Percentiles rank a stretch among this genome's conserved stretches.
phyloP scores from a whole-genome alignment of 2,113 vertebrate species.

The Ploceus nigricollis region DNA sequence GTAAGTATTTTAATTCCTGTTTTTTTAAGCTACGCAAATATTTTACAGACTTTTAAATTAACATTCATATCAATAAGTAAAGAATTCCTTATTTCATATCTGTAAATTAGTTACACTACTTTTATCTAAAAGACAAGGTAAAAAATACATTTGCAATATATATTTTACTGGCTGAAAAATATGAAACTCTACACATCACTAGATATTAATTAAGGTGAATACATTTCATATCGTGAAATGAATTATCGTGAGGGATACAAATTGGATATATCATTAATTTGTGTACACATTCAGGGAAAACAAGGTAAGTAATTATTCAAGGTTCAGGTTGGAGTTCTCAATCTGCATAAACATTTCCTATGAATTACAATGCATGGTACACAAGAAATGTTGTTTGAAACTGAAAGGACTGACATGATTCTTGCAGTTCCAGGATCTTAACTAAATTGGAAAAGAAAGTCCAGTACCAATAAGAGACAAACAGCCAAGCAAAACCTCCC shows the following conservation, averaged over 20 bases:
- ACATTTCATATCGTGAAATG: neutral
- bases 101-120: neutral
- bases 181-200: neutral
- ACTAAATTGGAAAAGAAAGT: neutral
- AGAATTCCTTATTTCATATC: neutral
- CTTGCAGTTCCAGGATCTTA: neutral
- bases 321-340: neutral
- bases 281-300: neutral
- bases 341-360: neutral
- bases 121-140: neutral
- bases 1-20: neutral
- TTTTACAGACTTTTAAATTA: neutral
- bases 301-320: neutral
- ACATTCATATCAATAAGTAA: neutral
- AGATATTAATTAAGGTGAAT: neutral
- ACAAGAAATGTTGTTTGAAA: neutral
- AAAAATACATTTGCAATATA: neutral
- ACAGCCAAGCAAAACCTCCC: neutral
- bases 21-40: neutral
- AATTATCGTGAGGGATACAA: neutral
- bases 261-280: neutral
- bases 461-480: neutral
- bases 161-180: neutral
- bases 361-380: neutral
- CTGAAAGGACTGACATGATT: fast-evolving